Conservation (phyloP, 2,797 vertebrate genomes). For the Sebastes elongatus region DNA sequence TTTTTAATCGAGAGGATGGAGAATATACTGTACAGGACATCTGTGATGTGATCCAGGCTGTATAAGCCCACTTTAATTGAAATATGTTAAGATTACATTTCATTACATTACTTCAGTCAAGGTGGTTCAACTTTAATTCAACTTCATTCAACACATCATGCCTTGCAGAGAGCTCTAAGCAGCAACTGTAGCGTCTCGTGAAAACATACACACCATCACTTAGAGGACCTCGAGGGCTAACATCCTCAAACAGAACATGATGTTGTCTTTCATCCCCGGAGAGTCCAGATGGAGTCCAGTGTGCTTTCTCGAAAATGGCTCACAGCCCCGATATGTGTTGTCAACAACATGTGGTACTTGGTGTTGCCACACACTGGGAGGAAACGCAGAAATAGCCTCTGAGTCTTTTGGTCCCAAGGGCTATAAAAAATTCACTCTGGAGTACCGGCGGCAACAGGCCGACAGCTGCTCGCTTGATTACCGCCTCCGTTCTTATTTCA, state of each 20-base stretch:
- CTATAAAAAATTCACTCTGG: conserved; percentile 71
- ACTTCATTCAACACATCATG: not conserved
- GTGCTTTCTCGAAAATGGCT: conserved; percentile 34
- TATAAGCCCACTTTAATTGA: not conserved
- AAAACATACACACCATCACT: conserved; percentile 36
- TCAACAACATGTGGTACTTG: conserved; percentile 51
- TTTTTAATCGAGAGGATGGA: not conserved
- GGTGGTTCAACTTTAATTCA: not conserved
- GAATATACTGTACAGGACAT: not conserved
- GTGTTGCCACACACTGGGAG: conserved; percentile 27
- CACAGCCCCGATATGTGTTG: conserved; percentile 20
- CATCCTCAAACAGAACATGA: conserved; percentile 15
- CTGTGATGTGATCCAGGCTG: not conserved
- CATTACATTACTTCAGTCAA: not conserved
- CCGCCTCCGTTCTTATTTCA: conserved; percentile 66
- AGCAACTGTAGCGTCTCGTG: not conserved
- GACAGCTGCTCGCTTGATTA: conserved; percentile 74
- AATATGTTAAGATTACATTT: not conserved
- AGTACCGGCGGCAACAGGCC: conserved; percentile 49
- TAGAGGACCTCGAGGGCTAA: conserved; percentile 46
- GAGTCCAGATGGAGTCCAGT: conserved; percentile 49
- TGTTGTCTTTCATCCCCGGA: conserved; percentile 37
- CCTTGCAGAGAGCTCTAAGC: not conserved
- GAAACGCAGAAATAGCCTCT: conserved; percentile 56
- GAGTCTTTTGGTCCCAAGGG: conserved; percentile 65